phyloP scores from a whole-genome alignment of 2,888 invertebrate species.

The Conus canariensis region DNA sequence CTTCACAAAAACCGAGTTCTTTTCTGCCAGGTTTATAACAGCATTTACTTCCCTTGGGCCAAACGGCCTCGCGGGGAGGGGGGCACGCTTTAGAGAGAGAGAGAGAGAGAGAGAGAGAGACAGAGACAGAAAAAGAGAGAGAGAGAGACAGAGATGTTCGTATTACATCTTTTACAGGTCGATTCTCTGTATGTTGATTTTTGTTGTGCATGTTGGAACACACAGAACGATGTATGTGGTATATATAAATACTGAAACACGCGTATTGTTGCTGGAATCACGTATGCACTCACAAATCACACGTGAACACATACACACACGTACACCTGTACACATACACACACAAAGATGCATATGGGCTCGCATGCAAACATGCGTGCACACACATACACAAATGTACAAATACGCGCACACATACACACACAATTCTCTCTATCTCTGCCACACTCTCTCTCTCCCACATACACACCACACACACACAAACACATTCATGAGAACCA shows the following conservation, averaged over 20 bases:
- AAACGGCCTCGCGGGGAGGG: too few relatives aligned
- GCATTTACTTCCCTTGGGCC: too few relatives aligned
- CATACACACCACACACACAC: background rate
- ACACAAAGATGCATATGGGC: background rate
- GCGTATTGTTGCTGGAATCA: too few relatives aligned
- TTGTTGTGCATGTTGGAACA: too few relatives aligned
- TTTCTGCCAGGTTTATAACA: too few relatives aligned
- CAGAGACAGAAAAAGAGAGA: background rate
- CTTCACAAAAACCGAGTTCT: too few relatives aligned
- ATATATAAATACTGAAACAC: background rate
- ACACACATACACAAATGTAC: background rate
- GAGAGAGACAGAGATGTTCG: background rate
- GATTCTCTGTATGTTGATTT: background rate
- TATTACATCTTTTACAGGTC: too few relatives aligned
- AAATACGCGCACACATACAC: background rate
- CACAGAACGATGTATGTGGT: background rate
- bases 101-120: background rate
- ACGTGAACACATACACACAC: background rate
- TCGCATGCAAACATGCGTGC: background rate
- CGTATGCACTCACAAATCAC: background rate
- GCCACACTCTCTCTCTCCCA: background rate
- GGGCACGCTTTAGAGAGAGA: too few relatives aligned
- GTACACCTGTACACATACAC: background rate
- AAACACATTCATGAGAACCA: background rate
- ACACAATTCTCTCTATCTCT: background rate